A percentile compares a stretch with the other conserved stretches of the same genome.
Conservation (phyloP, 2,888 invertebrate species). For the Cephus sareptanus region DNA sequence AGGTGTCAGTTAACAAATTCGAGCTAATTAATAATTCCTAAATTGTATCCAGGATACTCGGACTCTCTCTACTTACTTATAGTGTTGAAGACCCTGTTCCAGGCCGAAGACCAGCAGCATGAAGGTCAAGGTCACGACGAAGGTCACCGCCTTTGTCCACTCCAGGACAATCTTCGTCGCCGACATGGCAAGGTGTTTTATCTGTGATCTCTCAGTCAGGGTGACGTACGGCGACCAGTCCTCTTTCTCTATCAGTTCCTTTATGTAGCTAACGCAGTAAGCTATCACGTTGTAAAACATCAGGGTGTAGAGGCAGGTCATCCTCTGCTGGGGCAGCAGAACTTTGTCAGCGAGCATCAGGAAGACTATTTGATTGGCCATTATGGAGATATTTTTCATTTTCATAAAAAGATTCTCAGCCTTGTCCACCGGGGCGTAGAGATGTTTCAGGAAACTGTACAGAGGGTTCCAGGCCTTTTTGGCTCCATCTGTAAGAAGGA, state of each 20-base stretch:
- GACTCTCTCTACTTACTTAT: constrained; percentile 62
- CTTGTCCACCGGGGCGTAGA: constrained; percentile 74
- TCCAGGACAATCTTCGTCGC: constrained; percentile 84
- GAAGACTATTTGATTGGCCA: constrained; percentile 80
- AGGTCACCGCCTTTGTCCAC: constrained; percentile 85
- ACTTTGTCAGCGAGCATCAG: constrained; percentile 79
- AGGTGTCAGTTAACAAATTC: neutral
- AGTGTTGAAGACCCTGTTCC: constrained; percentile 81
- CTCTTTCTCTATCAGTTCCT: constrained; percentile 78
- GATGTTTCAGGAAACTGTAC: constrained; percentile 40
- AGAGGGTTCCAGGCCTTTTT: constrained; percentile 43
- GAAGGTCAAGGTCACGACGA: constrained; percentile 81
- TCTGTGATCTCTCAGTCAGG: constrained; percentile 77
- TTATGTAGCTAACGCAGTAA: constrained; percentile 81
- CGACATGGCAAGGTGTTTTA: constrained; percentile 84
- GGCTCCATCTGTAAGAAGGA: constrained; percentile 27
- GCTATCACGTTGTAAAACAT: constrained; percentile 87
- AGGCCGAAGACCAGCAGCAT: constrained; percentile 80
- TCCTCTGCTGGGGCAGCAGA: constrained; percentile 68
- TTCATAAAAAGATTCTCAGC: constrained; percentile 75
- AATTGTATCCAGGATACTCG: neutral
- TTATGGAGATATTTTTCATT: constrained; percentile 77
- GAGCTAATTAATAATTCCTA: neutral
- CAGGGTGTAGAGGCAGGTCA: constrained; percentile 80
- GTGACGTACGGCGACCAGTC: constrained; percentile 83